Evolutionary conservation across 2,797 vertebrate species (phyloP), one percentile per base, ranked within the genome.

Genomic region (Ispidina picta): DNA sequence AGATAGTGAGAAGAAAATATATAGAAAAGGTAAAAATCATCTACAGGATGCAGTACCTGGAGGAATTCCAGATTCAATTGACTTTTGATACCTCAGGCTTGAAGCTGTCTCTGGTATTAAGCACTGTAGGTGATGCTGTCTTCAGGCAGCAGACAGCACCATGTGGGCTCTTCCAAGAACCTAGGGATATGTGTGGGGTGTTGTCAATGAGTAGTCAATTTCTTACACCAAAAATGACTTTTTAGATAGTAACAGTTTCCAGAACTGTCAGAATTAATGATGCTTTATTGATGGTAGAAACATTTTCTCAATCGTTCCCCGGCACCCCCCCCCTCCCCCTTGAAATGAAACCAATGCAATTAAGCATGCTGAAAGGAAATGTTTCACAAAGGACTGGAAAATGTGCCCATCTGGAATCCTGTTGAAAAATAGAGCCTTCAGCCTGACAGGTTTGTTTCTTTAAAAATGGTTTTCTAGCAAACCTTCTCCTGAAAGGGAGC

Each of bases 21-120:
- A 69, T 66, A 65, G 59, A 23, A 33, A 83, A 81, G 35, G 43
- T 1, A 3, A 31, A 90, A 95, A 78, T 76, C 41, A 64, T 46
- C 76, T 65, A 15, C 44, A 81, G 85, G 68, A 84, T n/a, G 25
- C 80, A 6, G 13, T 77, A 62, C 83, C 49, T 76, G 2, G 19
- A 79, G 77, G 52, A 79, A 68, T 93, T 88, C 29, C 29, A 48
- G 44, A 37, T 89, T 88, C 68, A 65, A 20, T 10, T 91, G 87
- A 9, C 35, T 91, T 89, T 51, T 89, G 64, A 81, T 88, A 73
- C 74, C n/a, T 64, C 37, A 62, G 83, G 71, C 49, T 92, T 81
- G 81, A 73, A 88, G 17, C 22, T 83, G 52, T 68, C 56, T 86
- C 51, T 59, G 82, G 55, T 75, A 28, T 70, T 7, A 60, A 74